Conservation (phyloP, 2,113 vertebrate species). For the Misgurnus anguillicaudatus region DNA sequence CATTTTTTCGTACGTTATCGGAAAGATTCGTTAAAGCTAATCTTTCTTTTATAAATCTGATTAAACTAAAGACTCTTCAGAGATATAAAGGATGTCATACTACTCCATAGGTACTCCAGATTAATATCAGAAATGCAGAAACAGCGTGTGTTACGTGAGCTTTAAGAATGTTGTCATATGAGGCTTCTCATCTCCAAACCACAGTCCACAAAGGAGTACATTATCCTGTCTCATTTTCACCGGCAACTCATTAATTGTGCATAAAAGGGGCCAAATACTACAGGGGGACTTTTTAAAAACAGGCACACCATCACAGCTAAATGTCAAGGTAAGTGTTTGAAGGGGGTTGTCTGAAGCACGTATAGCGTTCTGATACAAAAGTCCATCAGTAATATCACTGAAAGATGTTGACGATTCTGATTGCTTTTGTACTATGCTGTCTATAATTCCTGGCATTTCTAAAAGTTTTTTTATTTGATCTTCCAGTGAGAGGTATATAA, state of each 20-base stretch:
- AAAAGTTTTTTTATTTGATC: background rate
- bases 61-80: too few relatives aligned
- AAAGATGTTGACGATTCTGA: background rate
- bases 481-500: background rate
- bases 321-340: background rate
- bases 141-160: too few relatives aligned
- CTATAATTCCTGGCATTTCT: background rate
- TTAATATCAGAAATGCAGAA: too few relatives aligned
- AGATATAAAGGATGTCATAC: too few relatives aligned
- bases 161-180: background rate
- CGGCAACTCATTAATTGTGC: background rate
- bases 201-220: slow-evolving; percentile 2
- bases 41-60: too few relatives aligned
- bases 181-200: slow-evolving; percentile 2
- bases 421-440: background rate
- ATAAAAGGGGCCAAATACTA: background rate
- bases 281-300: slow-evolving; percentile 15
- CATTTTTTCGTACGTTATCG: too few relatives aligned
- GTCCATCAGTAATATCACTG: background rate
- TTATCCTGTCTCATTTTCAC: slow-evolving; percentile 3
- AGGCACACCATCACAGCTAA: slow-evolving; percentile 7
- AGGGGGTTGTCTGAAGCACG: background rate
- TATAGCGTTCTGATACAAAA: slow-evolving; percentile 1
- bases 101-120: too few relatives aligned
- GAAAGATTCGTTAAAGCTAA: too few relatives aligned